Percentiles rank a stretch among this genome's conserved stretches.
phyloP scores from a whole-genome alignment of 2,888 invertebrate genomes.

The Melieria omissa region DNA sequence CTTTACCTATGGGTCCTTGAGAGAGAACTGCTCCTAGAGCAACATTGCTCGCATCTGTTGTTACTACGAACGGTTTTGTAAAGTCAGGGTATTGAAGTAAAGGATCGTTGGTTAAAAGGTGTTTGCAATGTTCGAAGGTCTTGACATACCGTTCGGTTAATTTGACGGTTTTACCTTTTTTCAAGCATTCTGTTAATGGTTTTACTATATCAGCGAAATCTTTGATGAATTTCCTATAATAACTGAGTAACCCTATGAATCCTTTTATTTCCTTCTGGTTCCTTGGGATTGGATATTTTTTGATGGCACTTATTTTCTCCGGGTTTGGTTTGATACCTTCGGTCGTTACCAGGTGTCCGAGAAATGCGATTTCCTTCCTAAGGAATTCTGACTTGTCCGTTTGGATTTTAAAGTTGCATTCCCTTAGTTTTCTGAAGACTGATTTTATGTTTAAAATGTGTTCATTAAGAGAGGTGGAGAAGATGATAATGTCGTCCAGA shows the following conservation, averaged over 20 bases:
- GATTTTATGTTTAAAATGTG: constrained; percentile 36
- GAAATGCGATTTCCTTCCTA: background rate
- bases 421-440: constrained; percentile 46
- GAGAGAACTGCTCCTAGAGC: constrained; percentile 52
- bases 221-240: constrained; percentile 28
- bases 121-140: background rate
- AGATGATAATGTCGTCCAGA: constrained; percentile 16
- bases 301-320: constrained; percentile 24
- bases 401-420: constrained; percentile 19
- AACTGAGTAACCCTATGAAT: constrained; percentile 27
- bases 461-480: constrained; percentile 7
- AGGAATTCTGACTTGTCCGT: constrained; percentile 3
- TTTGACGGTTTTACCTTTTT: constrained; percentile 28
- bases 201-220: constrained; percentile 30
- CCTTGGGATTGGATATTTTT: constrained; percentile 24
- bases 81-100: constrained; percentile 3
- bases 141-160: constrained; percentile 34
- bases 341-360: constrained; percentile 15
- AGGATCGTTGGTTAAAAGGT: background rate
- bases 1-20: constrained; percentile 50
- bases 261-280: constrained; percentile 31
- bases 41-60: background rate
- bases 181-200: constrained; percentile 36
- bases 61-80: background rate
- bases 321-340: constrained; percentile 29